phyloP scores from a whole-genome alignment of 2,113 vertebrate genomes.

The Sclerurus mexicanus region DNA sequence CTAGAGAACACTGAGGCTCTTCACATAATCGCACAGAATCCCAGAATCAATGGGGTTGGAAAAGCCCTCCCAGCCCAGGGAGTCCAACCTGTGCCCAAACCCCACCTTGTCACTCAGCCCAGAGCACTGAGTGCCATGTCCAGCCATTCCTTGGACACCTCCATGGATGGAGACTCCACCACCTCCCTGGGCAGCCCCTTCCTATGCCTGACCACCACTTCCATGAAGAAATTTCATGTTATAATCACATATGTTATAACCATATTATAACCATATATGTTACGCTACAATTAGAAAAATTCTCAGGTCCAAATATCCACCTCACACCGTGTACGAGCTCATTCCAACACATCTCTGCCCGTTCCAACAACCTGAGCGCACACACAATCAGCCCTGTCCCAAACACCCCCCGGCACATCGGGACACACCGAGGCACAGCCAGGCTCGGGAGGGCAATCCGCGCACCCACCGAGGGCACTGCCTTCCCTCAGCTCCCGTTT shows the following conservation, averaged over 20 bases:
- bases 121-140: background rate
- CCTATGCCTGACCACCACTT: rapidly evolving
- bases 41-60: background rate
- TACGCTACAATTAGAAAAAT: background rate
- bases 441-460: background rate
- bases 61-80: rapidly evolving
- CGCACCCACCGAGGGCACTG: background rate
- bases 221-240: background rate
- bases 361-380: rapidly evolving
- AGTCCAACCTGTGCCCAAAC: background rate
- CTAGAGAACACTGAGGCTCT: background rate
- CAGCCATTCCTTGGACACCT: background rate
- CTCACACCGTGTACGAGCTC: rapidly evolving
- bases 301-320: rapidly evolving
- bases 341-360: background rate
- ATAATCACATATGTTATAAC: background rate
- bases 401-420: rapidly evolving
- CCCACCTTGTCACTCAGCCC: background rate
- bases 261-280: background rate
- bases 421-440: rapidly evolving
- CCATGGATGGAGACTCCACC: background rate
- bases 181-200: background rate
- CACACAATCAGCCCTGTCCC: rapidly evolving
- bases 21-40: background rate
- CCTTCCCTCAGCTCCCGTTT: background rate